Evolutionary conservation across 2,888 invertebrate species (phyloP).

Genomic region (Ochropleura plecta): DNA sequence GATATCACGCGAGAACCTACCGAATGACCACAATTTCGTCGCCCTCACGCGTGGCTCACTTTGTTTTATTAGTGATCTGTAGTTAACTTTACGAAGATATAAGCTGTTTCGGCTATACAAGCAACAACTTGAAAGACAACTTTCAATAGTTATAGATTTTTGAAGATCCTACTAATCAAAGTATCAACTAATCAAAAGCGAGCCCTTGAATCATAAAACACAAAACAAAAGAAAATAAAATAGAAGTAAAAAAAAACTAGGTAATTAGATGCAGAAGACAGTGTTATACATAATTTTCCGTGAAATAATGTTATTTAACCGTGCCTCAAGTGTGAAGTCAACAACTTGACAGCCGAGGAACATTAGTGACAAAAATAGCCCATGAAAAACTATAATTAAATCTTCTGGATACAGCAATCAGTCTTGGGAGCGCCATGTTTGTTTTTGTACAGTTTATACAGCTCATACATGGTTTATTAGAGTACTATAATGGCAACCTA

Average conservation of each 20-base stretch:
- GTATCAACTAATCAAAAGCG: too few relatives aligned
- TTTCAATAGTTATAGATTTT: too few relatives aligned
- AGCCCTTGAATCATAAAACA: too few relatives aligned
- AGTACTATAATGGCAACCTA: neutral
- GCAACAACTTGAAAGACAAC: too few relatives aligned
- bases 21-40: too few relatives aligned
- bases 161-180: too few relatives aligned
- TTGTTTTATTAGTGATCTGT: too few relatives aligned
- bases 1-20: too few relatives aligned
- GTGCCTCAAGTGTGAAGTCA: neutral
- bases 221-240: too few relatives aligned
- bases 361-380: slow-evolving; percentile 34
- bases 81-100: too few relatives aligned
- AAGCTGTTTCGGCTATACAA: too few relatives aligned
- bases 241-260: neutral
- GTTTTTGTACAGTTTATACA: neutral
- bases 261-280: neutral
- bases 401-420: slow-evolving; percentile 7
- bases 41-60: too few relatives aligned
- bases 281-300: neutral
- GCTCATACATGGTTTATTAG: slow-evolving; percentile 5
- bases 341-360: slow-evolving; percentile 21
- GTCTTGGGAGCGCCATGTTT: neutral
- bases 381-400: slow-evolving; percentile 43
- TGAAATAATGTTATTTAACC: slow-evolving; percentile 3